Evolutionary conservation across 2,113 vertebrate species (phyloP).

Genomic region (Herpetotheres cachinnans): DNA sequence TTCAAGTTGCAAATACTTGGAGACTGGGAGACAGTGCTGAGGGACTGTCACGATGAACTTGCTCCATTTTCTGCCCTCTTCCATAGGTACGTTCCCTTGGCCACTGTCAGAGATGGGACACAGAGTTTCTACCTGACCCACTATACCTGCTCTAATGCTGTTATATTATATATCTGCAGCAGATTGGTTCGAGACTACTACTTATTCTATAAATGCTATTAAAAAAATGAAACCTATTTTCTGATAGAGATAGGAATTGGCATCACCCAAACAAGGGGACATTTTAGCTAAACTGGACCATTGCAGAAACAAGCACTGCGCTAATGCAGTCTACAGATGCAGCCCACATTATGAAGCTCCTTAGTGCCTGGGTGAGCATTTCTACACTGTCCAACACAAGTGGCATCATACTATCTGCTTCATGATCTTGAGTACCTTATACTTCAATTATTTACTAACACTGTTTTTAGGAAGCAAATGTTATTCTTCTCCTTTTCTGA

Average conservation of each 20-base stretch:
- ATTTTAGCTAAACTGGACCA: background rate
- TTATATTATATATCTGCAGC: background rate
- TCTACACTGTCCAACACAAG: background rate
- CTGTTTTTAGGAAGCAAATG: background rate
- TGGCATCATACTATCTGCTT: background rate
- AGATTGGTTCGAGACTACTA: background rate
- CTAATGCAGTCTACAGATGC: background rate
- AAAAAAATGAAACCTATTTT: background rate
- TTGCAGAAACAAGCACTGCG: background rate
- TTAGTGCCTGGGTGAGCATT: background rate
- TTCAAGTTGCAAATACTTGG: background rate
- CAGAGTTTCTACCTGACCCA: rapidly evolving
- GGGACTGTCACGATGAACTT: background rate
- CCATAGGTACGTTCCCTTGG: background rate
- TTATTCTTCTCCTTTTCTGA: background rate
- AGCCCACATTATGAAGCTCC: background rate
- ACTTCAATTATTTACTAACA: background rate
- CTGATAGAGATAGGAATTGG: background rate
- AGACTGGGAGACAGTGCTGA: background rate
- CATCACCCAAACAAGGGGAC: background rate
- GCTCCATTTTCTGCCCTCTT: background rate
- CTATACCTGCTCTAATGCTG: background rate
- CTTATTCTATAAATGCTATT: background rate
- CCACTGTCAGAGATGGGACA: background rate
- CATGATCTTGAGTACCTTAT: background rate